Conservation (phyloP, 2,113 vertebrate genomes). For the Nerophis ophidion region DNA sequence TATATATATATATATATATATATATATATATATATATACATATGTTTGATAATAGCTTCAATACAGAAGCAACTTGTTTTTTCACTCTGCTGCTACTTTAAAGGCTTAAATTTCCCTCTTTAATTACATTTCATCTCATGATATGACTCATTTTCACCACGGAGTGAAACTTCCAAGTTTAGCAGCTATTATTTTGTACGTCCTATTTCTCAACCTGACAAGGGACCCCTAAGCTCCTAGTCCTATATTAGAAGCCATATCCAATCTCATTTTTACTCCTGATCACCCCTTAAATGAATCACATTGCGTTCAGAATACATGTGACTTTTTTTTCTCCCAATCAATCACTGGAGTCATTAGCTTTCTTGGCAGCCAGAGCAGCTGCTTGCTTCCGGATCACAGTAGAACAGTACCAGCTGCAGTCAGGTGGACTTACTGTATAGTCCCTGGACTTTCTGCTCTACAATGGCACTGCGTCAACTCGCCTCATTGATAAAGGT, state of each 20-base stretch:
- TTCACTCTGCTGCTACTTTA: too few species aligned
- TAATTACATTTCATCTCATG: slow-evolving; percentile 23
- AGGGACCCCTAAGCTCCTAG: slow-evolving; percentile 15
- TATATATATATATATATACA: too few species aligned
- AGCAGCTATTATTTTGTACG: slow-evolving; percentile 38
- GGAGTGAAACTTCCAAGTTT: slow-evolving; percentile 34
- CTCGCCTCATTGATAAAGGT: too few species aligned
- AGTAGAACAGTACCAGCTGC: background rate
- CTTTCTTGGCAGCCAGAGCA: slow-evolving; percentile 6
- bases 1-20: too few species aligned
- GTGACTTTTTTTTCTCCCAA: slow-evolving; percentile 29
- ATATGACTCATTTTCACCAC: slow-evolving; percentile 46
- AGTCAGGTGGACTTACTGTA: too few species aligned
- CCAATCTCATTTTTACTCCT: slow-evolving; percentile 52
- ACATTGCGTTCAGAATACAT: slow-evolving; percentile 30
- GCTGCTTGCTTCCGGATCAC: background rate
- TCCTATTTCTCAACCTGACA: slow-evolving; percentile 47
- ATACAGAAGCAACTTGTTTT: too few species aligned
- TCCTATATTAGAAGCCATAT: slow-evolving; percentile 50
- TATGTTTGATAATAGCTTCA: too few species aligned
- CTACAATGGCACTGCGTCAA: too few species aligned
- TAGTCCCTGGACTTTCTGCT: too few species aligned
- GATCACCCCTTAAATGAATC: slow-evolving; percentile 48
- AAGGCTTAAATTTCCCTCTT: slow-evolving; percentile 1
- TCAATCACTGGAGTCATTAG: slow-evolving; percentile 41